Percentiles rank a stretch among this genome's conserved stretches.
Conservation (phyloP, 2,888 invertebrate genomes). For the Trichopoda pennipes region DNA sequence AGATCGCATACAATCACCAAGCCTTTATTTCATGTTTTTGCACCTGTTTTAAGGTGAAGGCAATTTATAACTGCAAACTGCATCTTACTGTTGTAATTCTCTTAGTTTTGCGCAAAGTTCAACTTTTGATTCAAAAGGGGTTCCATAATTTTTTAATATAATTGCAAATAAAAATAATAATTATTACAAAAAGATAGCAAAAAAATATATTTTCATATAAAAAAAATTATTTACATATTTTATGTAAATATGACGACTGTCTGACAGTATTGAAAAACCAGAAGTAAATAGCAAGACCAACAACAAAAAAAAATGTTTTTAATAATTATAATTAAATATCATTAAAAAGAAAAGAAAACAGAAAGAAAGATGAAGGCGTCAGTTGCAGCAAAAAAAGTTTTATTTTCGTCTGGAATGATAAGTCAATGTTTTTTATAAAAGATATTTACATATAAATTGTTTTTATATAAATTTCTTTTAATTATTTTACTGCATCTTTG, state of each 20-base stretch:
- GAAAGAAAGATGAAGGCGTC: conserved; percentile 15
- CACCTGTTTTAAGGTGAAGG: no score
- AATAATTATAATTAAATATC: conserved; percentile 14
- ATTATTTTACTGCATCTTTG: background rate
- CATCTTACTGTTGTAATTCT: no score
- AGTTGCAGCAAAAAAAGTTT: conserved; percentile 16
- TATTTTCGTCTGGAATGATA: conserved; percentile 38
- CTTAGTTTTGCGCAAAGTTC: background rate
- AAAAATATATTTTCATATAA: conserved; percentile 8
- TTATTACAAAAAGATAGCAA: conserved; percentile 7
- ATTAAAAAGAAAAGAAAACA: background rate
- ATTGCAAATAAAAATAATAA: background rate
- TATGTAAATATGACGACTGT: background rate
- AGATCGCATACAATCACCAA: no score
- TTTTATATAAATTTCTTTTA: background rate
- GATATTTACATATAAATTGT: conserved; percentile 54
- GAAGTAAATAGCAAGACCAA: conserved; percentile 32
- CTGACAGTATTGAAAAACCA: conserved; percentile 38
- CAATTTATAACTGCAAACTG: no score
- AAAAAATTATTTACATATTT: conserved; percentile 22
- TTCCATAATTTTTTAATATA: background rate
- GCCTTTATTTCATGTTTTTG: no score
- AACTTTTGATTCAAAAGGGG: background rate
- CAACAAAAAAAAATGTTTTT: conserved; percentile 23
- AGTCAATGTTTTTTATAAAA: conserved; percentile 50